These are phyloP conservation scores for Metacarcinus magister DNA, from an alignment of 2,888 invertebrate genomes.

Conservation along the genomic window DNA sequence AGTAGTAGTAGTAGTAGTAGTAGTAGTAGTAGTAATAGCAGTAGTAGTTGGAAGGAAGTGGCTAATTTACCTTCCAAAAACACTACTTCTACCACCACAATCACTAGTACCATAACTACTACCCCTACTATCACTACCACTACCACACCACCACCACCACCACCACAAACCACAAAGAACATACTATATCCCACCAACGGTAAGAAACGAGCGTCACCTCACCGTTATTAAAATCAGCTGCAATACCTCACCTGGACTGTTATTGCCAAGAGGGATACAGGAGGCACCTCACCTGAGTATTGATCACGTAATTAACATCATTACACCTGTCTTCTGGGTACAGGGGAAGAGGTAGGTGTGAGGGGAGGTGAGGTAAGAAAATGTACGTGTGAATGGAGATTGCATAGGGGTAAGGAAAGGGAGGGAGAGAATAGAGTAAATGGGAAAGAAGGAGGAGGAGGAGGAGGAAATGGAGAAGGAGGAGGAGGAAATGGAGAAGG, in stretches of 20 bases:
- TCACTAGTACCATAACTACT: neutral
- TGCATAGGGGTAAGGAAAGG: neutral
- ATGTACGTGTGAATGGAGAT: neutral
- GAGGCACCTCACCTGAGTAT: neutral
- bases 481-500: neutral
- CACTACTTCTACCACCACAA: no score
- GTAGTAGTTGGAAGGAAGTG: no score
- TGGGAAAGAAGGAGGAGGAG: neutral
- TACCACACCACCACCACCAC: neutral
- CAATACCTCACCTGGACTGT: slow-evolving; percentile 10
- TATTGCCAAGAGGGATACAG: neutral
- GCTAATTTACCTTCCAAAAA: no score
- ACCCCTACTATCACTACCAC: neutral
- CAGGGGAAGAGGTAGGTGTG: neutral
- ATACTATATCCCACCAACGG: neutral
- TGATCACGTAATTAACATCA: neutral
- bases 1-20: no score
- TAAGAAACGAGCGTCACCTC: neutral
- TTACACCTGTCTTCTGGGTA: neutral
- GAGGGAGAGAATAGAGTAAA: neutral
- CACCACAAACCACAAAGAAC: neutral
- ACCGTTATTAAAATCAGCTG: neutral
- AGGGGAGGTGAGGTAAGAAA: neutral
- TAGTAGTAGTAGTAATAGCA: no score
- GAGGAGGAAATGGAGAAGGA: neutral